Conservation (phyloP, 2,888 invertebrate species). For the Melipona beecheii region DNA sequence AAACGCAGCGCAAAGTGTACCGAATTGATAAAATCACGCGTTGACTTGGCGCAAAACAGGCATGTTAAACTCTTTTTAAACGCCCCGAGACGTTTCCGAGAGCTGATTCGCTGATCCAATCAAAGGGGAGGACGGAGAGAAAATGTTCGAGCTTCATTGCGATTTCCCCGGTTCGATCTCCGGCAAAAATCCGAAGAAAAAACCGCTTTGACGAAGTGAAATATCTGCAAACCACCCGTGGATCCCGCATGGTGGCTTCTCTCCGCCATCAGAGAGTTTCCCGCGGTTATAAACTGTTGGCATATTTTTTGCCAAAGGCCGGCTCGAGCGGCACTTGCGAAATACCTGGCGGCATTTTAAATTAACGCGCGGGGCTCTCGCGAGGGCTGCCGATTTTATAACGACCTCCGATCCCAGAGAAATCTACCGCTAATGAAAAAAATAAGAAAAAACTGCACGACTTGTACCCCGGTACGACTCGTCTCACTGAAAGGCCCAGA, state of each 20-base stretch:
- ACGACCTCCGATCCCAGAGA: constrained; percentile 36
- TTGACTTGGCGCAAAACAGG: not conserved
- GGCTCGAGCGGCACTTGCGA: constrained; percentile 13
- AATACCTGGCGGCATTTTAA: constrained; percentile 29
- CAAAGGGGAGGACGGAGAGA: too few species aligned
- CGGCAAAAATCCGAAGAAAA: too few species aligned
- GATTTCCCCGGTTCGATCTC: too few species aligned
- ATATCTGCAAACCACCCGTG: not conserved
- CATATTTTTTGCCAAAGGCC: constrained; percentile 38
- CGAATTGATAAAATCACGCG: not conserved
- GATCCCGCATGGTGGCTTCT: not conserved
- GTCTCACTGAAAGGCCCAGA: too few species aligned
- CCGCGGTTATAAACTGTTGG: constrained; percentile 40
- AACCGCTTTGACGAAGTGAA: not conserved
- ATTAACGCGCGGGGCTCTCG: constrained; percentile 28
- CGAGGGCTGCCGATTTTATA: constrained; percentile 36
- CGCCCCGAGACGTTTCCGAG: too few species aligned
- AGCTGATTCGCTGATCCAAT: too few species aligned
- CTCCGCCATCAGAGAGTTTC: constrained; percentile 19
- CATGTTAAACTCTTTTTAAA: not conserved
- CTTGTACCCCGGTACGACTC: too few species aligned
- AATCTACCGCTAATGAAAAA: constrained; percentile 36
- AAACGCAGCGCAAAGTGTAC: not conserved
- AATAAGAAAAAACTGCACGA: not conserved
- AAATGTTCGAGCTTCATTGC: not conserved